A percentile compares a stretch with the other conserved stretches of the same genome.
Evolutionary conservation across 2,113 vertebrate species (phyloP).

Genomic region (Picathartes gymnocephalus): DNA sequence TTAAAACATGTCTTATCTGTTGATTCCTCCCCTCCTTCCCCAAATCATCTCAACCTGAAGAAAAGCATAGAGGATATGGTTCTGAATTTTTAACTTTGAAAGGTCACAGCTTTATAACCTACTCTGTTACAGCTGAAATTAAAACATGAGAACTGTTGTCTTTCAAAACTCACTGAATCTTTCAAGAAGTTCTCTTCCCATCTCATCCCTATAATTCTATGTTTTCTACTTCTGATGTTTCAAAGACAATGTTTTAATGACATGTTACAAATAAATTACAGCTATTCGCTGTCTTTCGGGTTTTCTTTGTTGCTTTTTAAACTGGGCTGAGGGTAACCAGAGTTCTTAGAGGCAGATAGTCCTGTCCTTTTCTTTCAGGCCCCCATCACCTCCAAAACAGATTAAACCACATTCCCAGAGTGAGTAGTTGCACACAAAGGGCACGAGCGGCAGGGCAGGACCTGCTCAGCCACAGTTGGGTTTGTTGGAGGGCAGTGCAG

Average conservation of each 20-base stretch:
- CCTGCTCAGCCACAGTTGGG: rapidly evolving
- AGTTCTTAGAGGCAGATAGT: background rate
- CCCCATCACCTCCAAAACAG: background rate
- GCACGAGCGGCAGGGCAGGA: rapidly evolving
- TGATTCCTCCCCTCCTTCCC: background rate
- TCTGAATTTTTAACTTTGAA: background rate
- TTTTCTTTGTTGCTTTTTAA: background rate
- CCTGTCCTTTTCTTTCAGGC: rapidly evolving
- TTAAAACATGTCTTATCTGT: background rate
- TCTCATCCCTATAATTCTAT: background rate
- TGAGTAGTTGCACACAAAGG: background rate
- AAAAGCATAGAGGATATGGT: background rate
- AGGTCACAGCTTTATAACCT: background rate
- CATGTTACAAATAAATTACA: background rate
- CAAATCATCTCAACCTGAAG: background rate
- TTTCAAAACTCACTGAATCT: background rate
- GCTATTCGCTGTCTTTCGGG: background rate
- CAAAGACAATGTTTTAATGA: background rate
- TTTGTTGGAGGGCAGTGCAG: background rate
- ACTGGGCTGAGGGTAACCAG: background rate
- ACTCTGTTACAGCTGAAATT: background rate
- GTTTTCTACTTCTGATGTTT: background rate
- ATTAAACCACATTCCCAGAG: background rate
- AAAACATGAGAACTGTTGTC: background rate
- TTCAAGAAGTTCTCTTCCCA: background rate